phyloP scores from a whole-genome alignment of 2,113 vertebrate species.

The Cephalopholis sonnerati region DNA sequence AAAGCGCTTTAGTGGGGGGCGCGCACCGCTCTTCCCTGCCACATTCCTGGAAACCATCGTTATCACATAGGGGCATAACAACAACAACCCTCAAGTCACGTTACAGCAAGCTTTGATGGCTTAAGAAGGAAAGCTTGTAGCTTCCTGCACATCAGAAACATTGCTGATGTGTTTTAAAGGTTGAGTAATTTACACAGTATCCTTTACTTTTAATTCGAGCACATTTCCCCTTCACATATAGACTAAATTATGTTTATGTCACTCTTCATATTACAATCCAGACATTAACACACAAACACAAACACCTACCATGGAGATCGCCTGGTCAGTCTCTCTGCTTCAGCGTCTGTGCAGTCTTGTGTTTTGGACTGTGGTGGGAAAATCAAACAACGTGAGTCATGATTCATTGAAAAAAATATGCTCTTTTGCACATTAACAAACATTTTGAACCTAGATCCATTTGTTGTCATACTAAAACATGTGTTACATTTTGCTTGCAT shows the following conservation, averaged over 20 bases:
- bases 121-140: not conserved
- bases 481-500: not conserved
- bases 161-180: not conserved
- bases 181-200: not conserved
- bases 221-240: not conserved
- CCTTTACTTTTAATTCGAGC: not conserved
- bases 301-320: slow-evolving; percentile 82
- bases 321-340: slow-evolving; percentile 76
- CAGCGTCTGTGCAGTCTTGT: slow-evolving; percentile 70
- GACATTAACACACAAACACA: not conserved
- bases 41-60: slow-evolving; percentile 85
- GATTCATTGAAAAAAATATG: not conserved
- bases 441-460: slow-evolving; percentile 12
- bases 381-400: not conserved
- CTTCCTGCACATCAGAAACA: not conserved
- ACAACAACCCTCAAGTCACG: slow-evolving; percentile 53
- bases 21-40: slow-evolving; percentile 86
- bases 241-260: not conserved
- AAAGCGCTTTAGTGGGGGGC: slow-evolving; percentile 91
- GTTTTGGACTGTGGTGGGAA: slow-evolving; percentile 72
- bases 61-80: slow-evolving; percentile 69
- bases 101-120: not conserved
- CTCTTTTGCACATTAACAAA: not conserved
- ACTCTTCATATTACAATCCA: not conserved
- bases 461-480: not conserved